phyloP scores from a whole-genome alignment of 2,888 invertebrate genomes.

The Coleophora deauratella region DNA sequence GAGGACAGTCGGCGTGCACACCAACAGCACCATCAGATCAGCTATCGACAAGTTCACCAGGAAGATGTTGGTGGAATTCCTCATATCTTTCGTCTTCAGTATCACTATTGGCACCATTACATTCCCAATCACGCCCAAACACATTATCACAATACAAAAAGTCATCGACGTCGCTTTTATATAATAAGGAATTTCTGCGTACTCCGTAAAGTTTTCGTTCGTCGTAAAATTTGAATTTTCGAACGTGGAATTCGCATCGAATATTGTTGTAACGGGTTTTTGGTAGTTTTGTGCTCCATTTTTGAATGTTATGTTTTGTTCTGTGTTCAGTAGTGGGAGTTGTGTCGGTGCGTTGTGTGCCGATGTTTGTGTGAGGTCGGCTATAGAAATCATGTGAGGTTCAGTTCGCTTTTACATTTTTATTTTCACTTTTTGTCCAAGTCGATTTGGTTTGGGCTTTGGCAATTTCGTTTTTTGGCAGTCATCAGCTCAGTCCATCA shows the following conservation, averaged over 20 bases:
- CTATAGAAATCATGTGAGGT: conserved; percentile 65
- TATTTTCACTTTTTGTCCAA: conserved; percentile 12
- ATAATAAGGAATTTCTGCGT: conserved; percentile 84
- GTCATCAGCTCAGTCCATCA: background rate
- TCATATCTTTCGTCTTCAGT: conserved; percentile 92
- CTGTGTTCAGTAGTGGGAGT: too few relatives aligned
- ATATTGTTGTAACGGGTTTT: too few relatives aligned
- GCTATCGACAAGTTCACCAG: conserved; percentile 94
- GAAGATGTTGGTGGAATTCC: conserved; percentile 96
- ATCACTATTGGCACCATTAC: conserved; percentile 95
- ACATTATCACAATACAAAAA: conserved; percentile 90
- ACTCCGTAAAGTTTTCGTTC: conserved; percentile 49
- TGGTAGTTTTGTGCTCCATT: conserved; percentile 11
- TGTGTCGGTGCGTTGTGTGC: background rate
- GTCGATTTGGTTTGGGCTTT: conserved; percentile 5
- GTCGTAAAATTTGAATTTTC: conserved; percentile 31
- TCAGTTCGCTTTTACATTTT: conserved; percentile 47
- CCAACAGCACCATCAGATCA: conserved; percentile 90
- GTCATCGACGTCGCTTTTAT: conserved; percentile 91
- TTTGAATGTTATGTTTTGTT: conserved; percentile 4
- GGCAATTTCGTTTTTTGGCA: conserved; percentile 5
- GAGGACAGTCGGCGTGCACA: conserved; percentile 94
- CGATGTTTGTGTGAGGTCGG: conserved; percentile 39
- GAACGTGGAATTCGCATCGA: conserved; percentile 19
- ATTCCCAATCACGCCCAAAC: conserved; percentile 93